phyloP scores from a whole-genome alignment of 2,888 invertebrate genomes.

The Hesperia comma region DNA sequence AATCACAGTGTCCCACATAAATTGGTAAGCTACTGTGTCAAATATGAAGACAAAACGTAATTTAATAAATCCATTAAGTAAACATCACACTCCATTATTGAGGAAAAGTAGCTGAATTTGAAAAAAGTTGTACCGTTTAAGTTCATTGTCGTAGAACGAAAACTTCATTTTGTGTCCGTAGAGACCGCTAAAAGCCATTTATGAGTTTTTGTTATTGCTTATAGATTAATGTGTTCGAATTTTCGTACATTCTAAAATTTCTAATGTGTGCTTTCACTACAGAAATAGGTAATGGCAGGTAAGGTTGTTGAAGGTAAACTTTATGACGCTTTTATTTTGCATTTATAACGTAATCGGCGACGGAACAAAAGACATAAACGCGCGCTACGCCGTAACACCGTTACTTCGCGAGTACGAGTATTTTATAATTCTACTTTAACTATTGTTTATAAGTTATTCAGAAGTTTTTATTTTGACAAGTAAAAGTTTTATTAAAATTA shows the following conservation, averaged over 20 bases:
- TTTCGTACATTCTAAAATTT: constrained; percentile 28
- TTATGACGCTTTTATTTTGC: constrained; percentile 8
- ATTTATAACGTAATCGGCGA: constrained; percentile 37
- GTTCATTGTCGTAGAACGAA: constrained; percentile 27
- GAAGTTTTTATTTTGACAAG: too few species aligned
- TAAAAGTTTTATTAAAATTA: too few species aligned
- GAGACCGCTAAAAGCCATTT: constrained; percentile 18
- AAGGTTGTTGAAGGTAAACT: constrained; percentile 19
- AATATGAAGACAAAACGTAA: not conserved
- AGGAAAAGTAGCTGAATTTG: constrained; percentile 16
- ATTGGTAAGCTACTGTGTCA: not conserved
- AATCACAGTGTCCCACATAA: not conserved
- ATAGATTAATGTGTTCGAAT: constrained; percentile 19
- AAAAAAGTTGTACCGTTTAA: constrained; percentile 22
- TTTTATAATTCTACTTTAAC: too few species aligned
- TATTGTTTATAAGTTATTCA: too few species aligned
- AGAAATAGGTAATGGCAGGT: constrained; percentile 20
- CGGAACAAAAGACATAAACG: constrained; percentile 51
- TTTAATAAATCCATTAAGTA: constrained; percentile 5
- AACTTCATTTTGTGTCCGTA: constrained; percentile 10
- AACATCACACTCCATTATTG: constrained; percentile 12
- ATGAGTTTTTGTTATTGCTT: constrained; percentile 21
- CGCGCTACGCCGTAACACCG: constrained; percentile 42
- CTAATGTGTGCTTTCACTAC: constrained; percentile 25
- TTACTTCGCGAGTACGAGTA: constrained; percentile 34